Percentiles rank a stretch among this genome's conserved stretches.
Conservation (phyloP, 2,888 invertebrate species). For the Parnassius smintheus region DNA sequence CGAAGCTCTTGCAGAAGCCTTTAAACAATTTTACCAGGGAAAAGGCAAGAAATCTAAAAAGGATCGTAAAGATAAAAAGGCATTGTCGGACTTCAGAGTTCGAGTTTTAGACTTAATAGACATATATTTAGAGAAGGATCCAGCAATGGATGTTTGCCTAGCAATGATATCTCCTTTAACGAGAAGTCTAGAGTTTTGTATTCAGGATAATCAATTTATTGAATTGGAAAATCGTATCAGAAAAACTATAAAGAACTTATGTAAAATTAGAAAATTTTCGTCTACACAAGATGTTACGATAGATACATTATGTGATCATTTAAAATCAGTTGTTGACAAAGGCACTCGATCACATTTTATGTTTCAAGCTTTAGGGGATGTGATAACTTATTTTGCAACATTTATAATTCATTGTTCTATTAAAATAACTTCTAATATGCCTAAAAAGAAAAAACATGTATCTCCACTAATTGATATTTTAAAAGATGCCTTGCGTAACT, state of each 20-base stretch:
- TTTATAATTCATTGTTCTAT: constrained; percentile 84
- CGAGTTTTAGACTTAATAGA: constrained; percentile 88
- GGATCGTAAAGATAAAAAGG: constrained; percentile 83
- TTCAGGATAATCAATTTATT: constrained; percentile 84
- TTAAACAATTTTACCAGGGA: constrained; percentile 82
- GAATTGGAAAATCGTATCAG: constrained; percentile 84
- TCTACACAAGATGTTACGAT: constrained; percentile 78
- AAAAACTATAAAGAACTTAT: constrained; percentile 81
- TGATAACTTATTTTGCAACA: constrained; percentile 83
- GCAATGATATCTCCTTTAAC: constrained; percentile 86
- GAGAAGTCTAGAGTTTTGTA: constrained; percentile 85
- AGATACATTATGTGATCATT: constrained; percentile 75
- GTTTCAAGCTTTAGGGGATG: constrained; percentile 84
- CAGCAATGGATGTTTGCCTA: constrained; percentile 84
- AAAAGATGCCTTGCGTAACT: constrained; percentile 77
- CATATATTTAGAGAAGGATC: constrained; percentile 86
- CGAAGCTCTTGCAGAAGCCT: constrained; percentile 87
- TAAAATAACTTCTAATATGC: constrained; percentile 61
- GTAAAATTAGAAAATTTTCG: constrained; percentile 82
- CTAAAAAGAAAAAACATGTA: constrained; percentile 53
- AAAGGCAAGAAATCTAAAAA: constrained; percentile 76
- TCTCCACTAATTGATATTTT: constrained; percentile 73
- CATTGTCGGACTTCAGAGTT: constrained; percentile 86
- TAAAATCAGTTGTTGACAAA: constrained; percentile 82
- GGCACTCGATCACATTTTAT: constrained; percentile 83